phyloP scores from a whole-genome alignment of 2,797 vertebrate genomes.

The Myiotriccus ornatus region DNA sequence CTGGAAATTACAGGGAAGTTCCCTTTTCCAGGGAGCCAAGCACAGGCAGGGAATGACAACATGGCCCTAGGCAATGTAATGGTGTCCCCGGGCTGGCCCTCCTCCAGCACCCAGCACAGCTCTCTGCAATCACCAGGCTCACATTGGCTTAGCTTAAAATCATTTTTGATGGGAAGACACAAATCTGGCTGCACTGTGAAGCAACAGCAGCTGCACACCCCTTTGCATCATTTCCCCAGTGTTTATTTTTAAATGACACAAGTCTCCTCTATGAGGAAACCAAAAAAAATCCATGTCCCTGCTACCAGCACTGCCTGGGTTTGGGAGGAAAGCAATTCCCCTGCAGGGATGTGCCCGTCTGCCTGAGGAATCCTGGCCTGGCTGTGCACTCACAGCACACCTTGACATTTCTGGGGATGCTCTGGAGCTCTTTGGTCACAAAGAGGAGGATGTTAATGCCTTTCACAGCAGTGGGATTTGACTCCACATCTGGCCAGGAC shows the following conservation, averaged over 20 bases:
- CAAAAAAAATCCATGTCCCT: neutral
- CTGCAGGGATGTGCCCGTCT: neutral
- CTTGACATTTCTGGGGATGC: neutral
- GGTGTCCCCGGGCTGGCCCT: neutral
- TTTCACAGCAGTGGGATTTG: neutral
- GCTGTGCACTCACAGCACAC: neutral
- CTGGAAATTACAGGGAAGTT: neutral
- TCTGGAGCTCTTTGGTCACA: neutral
- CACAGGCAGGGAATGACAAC: neutral
- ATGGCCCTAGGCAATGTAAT: rapidly evolving
- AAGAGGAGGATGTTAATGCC: neutral
- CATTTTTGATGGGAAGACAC: neutral
- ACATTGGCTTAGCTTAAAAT: neutral
- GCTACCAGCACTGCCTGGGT: neutral
- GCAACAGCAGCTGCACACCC: neutral
- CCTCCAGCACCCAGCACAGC: neutral
- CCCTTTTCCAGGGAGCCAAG: neutral
- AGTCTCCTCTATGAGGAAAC: neutral
- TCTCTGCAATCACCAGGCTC: neutral
- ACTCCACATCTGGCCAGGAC: neutral
- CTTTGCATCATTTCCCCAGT: neutral
- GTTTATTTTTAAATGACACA: slow-evolving; percentile 1
- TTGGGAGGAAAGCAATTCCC: neutral
- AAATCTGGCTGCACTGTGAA: neutral
- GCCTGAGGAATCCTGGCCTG: neutral